Evolutionary conservation across 2,113 vertebrate species (phyloP), one percentile per base, ranked within the genome.

Genomic region (Xenus cinereus): DNA sequence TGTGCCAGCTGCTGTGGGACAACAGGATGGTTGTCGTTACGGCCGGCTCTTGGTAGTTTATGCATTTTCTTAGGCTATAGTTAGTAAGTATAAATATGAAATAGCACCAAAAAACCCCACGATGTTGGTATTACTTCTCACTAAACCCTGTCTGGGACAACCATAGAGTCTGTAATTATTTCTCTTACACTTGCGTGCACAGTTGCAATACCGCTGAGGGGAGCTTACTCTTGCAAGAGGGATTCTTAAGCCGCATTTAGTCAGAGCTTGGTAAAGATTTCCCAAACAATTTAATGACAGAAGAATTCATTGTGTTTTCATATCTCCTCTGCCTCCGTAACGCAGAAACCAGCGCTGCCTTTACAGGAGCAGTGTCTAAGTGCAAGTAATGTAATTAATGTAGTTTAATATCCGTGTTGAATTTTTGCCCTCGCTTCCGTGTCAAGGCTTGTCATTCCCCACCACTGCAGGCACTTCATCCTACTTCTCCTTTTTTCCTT

Each of bases 1-100:
- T 73, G n/a, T 91, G 96, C 95, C 95, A 96, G 94, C 86, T 92
- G 92, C 84, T 87, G 54, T 63, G 17, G 46, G 87, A 92, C 77
- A 84, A 69, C 89, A 91, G 77, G n/a, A 57, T 57, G 81, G 60
- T 81, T 75, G 74, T 90, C 86, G 89, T 97, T 89, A 62, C 1
- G 9, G 74, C 32, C 2, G 10, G 77, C 32, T 78, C 57, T 76
- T 53, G 64, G 66, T 94, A 57, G 64, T 75, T 94, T 73, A 79
- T 81, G 56, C 39, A 14, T 92, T 93, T 93, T 89, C 80, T 93
- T 67, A 59, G 41, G 11, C 74, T 90, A 18, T 53, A 50, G 57
- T 75, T 79, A 82, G 81, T 78, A 78, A 62, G 74, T 78, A 37
- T 72, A 84, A 84, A 78, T 82, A 89, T 27, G 4, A 92, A 96